A percentile compares a stretch with the other conserved stretches of the same genome.
Evolutionary conservation across 2,113 vertebrate genomes (phyloP).

Genomic region (Prunella fulvescens): DNA sequence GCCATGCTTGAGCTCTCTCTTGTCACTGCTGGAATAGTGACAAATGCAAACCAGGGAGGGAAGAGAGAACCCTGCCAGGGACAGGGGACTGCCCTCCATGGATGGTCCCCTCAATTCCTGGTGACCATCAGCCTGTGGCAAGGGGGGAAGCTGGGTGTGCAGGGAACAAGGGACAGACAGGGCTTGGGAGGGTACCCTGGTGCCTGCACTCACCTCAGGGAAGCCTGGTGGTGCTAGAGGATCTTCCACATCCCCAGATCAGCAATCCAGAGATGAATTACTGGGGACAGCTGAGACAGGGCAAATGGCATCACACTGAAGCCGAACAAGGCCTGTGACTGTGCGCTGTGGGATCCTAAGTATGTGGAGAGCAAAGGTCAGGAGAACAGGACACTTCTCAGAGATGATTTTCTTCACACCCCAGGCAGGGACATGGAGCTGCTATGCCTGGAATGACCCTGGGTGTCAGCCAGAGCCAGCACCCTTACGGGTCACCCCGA

Average conservation of each 20-base stretch:
- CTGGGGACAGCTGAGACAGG: constrained; percentile 66
- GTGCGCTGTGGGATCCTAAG: constrained; percentile 64
- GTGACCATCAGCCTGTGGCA: neutral
- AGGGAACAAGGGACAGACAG: neutral
- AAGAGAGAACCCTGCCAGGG: neutral
- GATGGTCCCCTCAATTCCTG: neutral
- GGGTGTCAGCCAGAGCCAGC: neutral
- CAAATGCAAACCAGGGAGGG: neutral
- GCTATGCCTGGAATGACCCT: constrained; percentile 29
- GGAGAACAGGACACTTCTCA: constrained; percentile 55
- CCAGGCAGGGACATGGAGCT: neutral
- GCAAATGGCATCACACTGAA: constrained; percentile 59
- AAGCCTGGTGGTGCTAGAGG: neutral
- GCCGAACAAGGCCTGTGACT: constrained; percentile 58
- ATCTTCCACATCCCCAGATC: neutral
- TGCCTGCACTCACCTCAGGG: neutral
- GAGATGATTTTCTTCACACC: neutral
- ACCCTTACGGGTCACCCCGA: accelerated
- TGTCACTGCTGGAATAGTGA: neutral
- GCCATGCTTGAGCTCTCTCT: neutral
- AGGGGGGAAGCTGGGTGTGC: accelerated
- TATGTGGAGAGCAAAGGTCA: constrained; percentile 73
- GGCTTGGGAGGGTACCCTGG: neutral
- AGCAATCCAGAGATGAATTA: constrained; percentile 61
- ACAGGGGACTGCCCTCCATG: neutral